These are phyloP conservation scores for Hipparchia semele DNA, from an alignment of 2,888 invertebrate genomes.

Conservation along the genomic window DNA sequence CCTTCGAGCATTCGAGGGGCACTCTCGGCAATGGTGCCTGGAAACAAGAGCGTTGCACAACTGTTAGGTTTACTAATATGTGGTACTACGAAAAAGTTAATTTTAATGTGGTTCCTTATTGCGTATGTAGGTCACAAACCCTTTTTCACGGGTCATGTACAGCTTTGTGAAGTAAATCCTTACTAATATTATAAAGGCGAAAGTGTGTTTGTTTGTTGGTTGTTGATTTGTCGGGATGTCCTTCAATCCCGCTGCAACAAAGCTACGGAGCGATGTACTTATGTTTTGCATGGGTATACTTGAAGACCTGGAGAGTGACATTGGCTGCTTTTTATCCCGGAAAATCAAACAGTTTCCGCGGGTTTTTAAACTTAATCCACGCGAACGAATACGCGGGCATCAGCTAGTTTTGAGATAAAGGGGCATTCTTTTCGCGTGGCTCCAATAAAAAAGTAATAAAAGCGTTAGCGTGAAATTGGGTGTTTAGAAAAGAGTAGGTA, in stretches of 20 bases:
- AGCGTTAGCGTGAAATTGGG: conserved; percentile 3
- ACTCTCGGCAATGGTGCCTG: not conserved
- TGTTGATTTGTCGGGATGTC: no score
- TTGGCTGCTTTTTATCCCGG: no score
- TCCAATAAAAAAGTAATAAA: conserved; percentile 7
- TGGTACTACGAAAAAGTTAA: conserved; percentile 27
- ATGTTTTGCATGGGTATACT: no score
- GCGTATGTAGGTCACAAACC: conserved; percentile 30
- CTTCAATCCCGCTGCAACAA: no score
- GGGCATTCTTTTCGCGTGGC: not conserved
- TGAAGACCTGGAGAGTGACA: no score
- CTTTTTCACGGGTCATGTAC: conserved; percentile 26
- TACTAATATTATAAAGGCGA: not conserved
- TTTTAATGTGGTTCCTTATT: conserved; percentile 35
- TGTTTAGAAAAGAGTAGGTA: not conserved
- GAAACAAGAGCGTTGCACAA: not conserved
- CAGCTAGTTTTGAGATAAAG: conserved; percentile 8
- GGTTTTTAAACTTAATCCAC: no score
- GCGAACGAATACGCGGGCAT: no score
- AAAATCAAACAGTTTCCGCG: no score
- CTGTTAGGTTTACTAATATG: not conserved
- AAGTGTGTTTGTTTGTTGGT: no score
- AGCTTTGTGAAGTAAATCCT: conserved; percentile 12
- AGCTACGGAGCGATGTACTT: no score
- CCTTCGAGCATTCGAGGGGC: no score